Evolutionary conservation across 1,140 invertebrate species (phyloP), one percentile per base, ranked within the genome.

Genomic region (Rhopalosiphum maidis): DNA sequence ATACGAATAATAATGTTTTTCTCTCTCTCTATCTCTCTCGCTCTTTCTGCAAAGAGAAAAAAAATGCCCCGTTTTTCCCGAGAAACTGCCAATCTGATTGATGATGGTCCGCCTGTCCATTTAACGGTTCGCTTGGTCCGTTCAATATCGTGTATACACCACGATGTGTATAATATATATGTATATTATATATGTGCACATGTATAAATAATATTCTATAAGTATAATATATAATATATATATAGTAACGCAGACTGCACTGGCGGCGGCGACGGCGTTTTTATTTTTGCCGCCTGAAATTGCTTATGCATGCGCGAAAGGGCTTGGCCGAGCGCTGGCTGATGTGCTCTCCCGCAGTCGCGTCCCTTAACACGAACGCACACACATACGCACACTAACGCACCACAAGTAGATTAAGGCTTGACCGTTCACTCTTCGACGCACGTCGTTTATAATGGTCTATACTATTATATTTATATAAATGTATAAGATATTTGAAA

Each of bases 11-110:
- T 43, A 68, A 37, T 43, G 7, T 90, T 41, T 86, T 25, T 46
- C 23, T 46, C 83, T 11, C 37, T 43, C 83, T 25, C 6, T 43
- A 37, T 85, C 22, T 83, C 35, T 83, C 22, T 48, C 30, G 35
- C 43, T 48, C 85, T 87, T 11, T 87, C 83, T 23, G 48, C 41
- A 23, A 60, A 55, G 6, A 43, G 25, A 9, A 23, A 25, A 93
- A 93, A 93, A 93, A 86, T 86, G 37, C 91, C 37, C 77, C 82
- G 82, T 86, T 86, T 87, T 93, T 86, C 48, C 82, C 37, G 82
- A 86, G 82, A 93, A 93, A 93, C 91, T 93, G 91, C 91, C 91
- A 93, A 93, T 93, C 91, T 93, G 91, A 93, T 93, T 93, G 91
- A 93, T 93, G 91, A 93, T 93, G 91, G 91, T 85, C 82, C 91